These are phyloP conservation scores for Phalacrocorax pelagicus DNA, from an alignment of 2,113 vertebrate genomes.

Conservation along the genomic window DNA sequence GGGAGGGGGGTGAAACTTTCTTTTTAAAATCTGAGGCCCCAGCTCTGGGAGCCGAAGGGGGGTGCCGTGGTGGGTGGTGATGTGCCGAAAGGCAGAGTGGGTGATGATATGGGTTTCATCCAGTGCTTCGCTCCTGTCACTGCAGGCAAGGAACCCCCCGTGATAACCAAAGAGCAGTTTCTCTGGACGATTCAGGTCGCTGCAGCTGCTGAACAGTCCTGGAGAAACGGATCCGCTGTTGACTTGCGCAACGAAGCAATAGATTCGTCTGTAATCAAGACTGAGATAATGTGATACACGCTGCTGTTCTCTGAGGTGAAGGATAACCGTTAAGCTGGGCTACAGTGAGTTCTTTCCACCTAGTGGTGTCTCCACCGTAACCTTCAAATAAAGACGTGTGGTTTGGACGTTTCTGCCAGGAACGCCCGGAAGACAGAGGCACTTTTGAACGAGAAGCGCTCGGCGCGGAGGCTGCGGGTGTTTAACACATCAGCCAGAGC, in stretches of 20 bases:
- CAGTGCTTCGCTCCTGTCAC: not conserved
- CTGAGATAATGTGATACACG: not conserved
- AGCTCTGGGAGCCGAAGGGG: not conserved
- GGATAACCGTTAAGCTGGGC: not conserved
- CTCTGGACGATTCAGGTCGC: not conserved
- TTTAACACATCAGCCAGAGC: not conserved
- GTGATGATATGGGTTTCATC: accelerated
- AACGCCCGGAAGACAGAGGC: not conserved
- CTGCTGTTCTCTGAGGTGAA: not conserved
- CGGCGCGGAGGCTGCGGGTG: accelerated
- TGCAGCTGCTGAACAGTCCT: slow-evolving; percentile 38
- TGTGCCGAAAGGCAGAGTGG: not conserved
- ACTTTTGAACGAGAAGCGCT: not conserved
- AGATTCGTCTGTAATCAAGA: not conserved
- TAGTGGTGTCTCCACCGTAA: not conserved
- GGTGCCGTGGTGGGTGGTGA: accelerated
- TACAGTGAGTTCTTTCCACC: not conserved
- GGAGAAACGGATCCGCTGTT: not conserved
- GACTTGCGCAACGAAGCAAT: not conserved
- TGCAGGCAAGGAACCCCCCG: slow-evolving; percentile 39
- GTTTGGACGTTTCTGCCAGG: not conserved
- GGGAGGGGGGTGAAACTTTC: not conserved
- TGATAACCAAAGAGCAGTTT: slow-evolving; percentile 61
- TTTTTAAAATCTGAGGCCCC: not conserved
- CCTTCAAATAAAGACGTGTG: not conserved